Conservation (phyloP, 2,888 invertebrate species). For the Rhogogaster chlorosoma region DNA sequence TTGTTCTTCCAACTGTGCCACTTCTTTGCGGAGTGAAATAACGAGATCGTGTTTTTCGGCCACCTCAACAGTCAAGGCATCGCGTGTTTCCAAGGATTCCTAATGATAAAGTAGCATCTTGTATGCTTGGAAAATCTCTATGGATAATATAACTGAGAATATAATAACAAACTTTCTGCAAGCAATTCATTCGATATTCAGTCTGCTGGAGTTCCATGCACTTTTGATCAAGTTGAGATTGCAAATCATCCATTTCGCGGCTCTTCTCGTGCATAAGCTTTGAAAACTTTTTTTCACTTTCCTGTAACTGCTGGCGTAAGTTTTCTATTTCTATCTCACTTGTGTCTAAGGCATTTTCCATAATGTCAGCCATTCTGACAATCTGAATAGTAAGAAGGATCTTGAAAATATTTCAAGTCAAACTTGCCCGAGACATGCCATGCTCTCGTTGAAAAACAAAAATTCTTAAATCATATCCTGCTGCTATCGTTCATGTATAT, state of each 20-base stretch:
- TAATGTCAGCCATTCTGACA: conserved; percentile 64
- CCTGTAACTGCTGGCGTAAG: conserved; percentile 60
- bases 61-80: conserved; percentile 81
- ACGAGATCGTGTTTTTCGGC: conserved; percentile 81
- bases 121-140: not conserved
- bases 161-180: conserved; percentile 70
- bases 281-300: conserved; percentile 58
- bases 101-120: conserved; percentile 62
- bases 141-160: not conserved
- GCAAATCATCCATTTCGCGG: conserved; percentile 60
- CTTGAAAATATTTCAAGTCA: conserved; percentile 36
- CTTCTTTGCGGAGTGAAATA: conserved; percentile 79
- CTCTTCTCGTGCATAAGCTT: conserved; percentile 59
- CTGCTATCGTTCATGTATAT: not conserved
- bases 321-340: conserved; percentile 64
- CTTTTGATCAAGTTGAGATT: conserved; percentile 64
- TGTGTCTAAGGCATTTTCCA: conserved; percentile 64
- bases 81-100: conserved; percentile 79
- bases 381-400: conserved; percentile 65
- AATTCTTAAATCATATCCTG: not conserved
- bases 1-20: conserved; percentile 81
- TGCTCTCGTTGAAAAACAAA: not conserved
- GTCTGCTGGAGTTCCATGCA: conserved; percentile 62
- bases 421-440: not conserved
- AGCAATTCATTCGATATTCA: conserved; percentile 58